These are phyloP conservation scores for Ericerus pela DNA, from an alignment of 1,140 invertebrate genomes.

Conservation along the genomic window DNA sequence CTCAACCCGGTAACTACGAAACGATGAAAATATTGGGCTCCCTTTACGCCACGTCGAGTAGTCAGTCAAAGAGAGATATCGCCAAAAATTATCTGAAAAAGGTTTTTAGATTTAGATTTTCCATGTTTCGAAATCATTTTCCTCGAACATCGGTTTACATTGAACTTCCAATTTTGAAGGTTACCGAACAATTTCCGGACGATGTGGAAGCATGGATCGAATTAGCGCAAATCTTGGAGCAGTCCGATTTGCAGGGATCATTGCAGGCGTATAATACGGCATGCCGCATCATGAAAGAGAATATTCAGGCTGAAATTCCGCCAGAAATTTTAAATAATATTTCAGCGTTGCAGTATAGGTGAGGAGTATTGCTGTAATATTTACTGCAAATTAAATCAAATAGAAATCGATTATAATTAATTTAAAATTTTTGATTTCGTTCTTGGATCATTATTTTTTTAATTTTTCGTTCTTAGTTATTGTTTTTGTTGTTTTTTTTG, in stretches of 20 bases:
- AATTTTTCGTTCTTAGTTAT: no score
- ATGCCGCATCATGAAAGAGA: conserved; percentile 76
- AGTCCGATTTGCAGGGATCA: conserved; percentile 75
- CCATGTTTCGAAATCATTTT: neutral
- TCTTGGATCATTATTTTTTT: no score
- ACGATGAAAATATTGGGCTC: conserved; percentile 99
- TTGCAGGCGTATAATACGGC: conserved; percentile 87
- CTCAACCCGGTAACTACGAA: conserved; percentile 94
- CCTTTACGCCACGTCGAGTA: conserved; percentile 81
- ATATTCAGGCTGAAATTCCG: conserved; percentile 80
- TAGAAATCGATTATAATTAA: no score
- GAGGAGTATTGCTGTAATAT: no score
- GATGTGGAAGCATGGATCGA: conserved; percentile 99
- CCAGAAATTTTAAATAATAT: conserved; percentile 98
- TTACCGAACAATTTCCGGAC: conserved; percentile 94
- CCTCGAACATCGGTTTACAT: neutral
- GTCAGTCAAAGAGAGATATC: conserved; percentile 78
- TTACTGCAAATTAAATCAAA: no score
- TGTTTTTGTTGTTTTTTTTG: no score
- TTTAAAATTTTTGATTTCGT: no score
- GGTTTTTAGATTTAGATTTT: conserved; percentile 27
- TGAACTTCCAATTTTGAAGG: conserved; percentile 29
- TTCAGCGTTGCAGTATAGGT: conserved; percentile 79
- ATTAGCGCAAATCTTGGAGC: conserved; percentile 92
- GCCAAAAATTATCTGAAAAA: conserved; percentile 81